A percentile compares a stretch with the other conserved stretches of the same genome.
phyloP scores from a whole-genome alignment of 1,140 invertebrate genomes.

The Atta texana region DNA sequence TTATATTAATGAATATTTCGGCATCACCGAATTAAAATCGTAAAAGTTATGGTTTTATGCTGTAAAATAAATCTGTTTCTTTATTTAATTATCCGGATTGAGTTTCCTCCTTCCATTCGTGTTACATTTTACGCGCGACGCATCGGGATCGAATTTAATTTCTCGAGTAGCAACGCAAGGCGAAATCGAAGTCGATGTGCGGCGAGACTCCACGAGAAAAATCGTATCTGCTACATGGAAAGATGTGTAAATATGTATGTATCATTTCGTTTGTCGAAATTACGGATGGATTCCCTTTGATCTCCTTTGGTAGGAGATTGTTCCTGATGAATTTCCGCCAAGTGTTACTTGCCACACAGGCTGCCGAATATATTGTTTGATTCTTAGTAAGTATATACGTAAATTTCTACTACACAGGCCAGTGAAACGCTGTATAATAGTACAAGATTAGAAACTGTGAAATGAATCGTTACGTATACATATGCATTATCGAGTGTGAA shows the following conservation, averaged over 20 bases:
- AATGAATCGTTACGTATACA: slow-evolving; percentile 75
- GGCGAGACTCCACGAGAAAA: neutral
- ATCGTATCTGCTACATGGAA: slow-evolving; percentile 14
- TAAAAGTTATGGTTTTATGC: slow-evolving; percentile 64
- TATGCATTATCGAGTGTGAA: slow-evolving; percentile 43
- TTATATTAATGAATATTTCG: slow-evolving; percentile 79
- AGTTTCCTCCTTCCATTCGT: slow-evolving; percentile 66
- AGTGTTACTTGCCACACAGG: slow-evolving; percentile 31
- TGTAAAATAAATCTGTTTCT: slow-evolving; percentile 79
- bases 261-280: slow-evolving; percentile 9
- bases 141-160: neutral
- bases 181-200: neutral
- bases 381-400: slow-evolving; percentile 49
- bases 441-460: slow-evolving; percentile 81
- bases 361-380: slow-evolving; percentile 34
- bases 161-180: slow-evolving; percentile 12
- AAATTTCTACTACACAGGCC: slow-evolving; percentile 80
- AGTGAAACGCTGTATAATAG: slow-evolving; percentile 75
- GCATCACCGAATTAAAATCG: slow-evolving; percentile 75
- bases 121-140: neutral
- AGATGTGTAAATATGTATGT: slow-evolving; percentile 12
- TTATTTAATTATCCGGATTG: slow-evolving; percentile 73
- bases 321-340: neutral
- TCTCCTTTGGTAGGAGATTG: neutral
- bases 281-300: neutral